Base-by-base conservation (phyloP, 2,888 invertebrate species). In the Agapostemon virescens region DNA sequence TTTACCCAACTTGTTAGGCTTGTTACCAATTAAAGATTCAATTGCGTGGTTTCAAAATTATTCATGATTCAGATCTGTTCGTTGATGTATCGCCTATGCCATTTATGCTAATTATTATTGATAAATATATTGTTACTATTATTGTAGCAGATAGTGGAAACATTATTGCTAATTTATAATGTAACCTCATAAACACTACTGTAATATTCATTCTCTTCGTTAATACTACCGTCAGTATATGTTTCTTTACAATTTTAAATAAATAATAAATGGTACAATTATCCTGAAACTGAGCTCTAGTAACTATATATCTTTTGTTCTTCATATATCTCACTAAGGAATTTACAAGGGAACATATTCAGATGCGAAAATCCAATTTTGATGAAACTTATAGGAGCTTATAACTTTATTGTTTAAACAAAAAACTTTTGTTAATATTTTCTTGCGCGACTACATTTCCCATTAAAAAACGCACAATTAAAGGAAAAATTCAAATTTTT, bases 21-120 rank as follows among this genome's bases (percentile, higher is more conserved):
- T 17, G 33, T 67, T 67, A 58, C 20, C 5, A n/a, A 49, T 49
- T 49, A 13, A 15, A 26, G 26, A 26, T 23, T 55, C 55, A 26
- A 26, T n/a, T 17, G 38, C 20, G 6, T n/a, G n/a, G 49, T 42
- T 42, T 11, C 42, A 20, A 67, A 26, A 42, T 30, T 30, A 11
- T 26, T 0, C 11, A 67, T 42, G 30, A 30, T 67, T 67, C 20
- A 30, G 20, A 30, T 15, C 13, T 4, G 2, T 2, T 49, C 9
- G 30, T 36, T 45, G 67, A 61, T 74, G 42, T 38, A 58, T 42
- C 38, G 13, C 30, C 74, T 30, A 17, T 33, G 30, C 61, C 36
- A 23, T 55, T 17, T 7, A 9, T 33, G 15, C 15, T 33, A 61
- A 33, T 20, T 17, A 20, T 33, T 30, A 61, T 20, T 7, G 58